Evolutionary conservation across 2,888 invertebrate genomes (phyloP).

Genomic region (Listrodromus nycthemerus): DNA sequence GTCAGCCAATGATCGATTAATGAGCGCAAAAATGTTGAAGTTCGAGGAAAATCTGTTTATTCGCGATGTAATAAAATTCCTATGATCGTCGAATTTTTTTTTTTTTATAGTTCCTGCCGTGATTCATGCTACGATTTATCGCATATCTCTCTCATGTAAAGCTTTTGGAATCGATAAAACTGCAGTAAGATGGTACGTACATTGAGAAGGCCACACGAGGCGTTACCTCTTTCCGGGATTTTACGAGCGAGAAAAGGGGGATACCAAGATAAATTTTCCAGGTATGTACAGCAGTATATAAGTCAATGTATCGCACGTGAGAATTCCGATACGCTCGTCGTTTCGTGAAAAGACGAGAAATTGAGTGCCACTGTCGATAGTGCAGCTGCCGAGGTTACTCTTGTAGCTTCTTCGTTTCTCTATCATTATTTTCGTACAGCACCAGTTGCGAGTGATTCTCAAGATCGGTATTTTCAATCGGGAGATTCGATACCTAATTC

Average conservation of each 20-base stretch:
- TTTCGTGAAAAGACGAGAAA: constrained; percentile 61
- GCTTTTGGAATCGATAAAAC: constrained; percentile 62
- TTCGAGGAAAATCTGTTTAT: not conserved
- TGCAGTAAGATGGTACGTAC: constrained; percentile 17
- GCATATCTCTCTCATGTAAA: constrained; percentile 29
- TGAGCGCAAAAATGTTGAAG: not conserved
- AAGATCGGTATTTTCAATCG: constrained; percentile 42
- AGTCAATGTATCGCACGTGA: constrained; percentile 47
- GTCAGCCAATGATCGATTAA: not conserved
- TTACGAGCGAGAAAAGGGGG: constrained; percentile 55
- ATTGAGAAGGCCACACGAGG: constrained; percentile 30
- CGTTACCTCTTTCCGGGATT: constrained; percentile 59
- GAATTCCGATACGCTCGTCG: constrained; percentile 55
- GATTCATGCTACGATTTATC: constrained; percentile 21
- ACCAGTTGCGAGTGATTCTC: constrained; percentile 4
- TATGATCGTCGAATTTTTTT: not conserved
- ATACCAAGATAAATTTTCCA: constrained; percentile 57
- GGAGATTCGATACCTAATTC: constrained; percentile 57
- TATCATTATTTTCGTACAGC: constrained; percentile 46
- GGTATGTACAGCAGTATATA: constrained; percentile 32
- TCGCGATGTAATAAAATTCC: not conserved
- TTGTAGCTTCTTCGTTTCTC: constrained; percentile 39
- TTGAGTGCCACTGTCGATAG: constrained; percentile 36
- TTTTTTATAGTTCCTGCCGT: constrained; percentile 1
- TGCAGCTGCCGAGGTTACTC: constrained; percentile 33